Conservation (phyloP, 2,888 invertebrate species). For the Theretra japonica region DNA sequence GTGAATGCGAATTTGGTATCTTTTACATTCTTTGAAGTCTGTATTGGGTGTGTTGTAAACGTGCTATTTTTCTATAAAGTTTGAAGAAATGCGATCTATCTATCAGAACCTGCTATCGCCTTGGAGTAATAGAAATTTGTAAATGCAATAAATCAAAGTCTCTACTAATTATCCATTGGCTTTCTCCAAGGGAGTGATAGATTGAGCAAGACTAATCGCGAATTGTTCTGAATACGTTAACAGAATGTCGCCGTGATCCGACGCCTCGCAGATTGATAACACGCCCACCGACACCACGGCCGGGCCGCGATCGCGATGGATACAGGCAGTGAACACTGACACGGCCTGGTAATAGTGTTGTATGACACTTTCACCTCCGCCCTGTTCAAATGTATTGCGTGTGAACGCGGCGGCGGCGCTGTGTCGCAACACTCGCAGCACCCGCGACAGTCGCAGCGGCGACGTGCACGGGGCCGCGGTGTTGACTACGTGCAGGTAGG, state of each 20-base stretch:
- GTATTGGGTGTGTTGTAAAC: background rate
- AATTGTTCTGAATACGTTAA: slow-evolving; percentile 1
- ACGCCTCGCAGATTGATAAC: slow-evolving; percentile 36
- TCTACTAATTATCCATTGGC: slow-evolving; percentile 11
- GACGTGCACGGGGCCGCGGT: slow-evolving; percentile 13
- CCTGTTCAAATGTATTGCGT: slow-evolving; percentile 62
- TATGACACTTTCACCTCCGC: slow-evolving; percentile 77
- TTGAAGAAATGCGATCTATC: background rate
- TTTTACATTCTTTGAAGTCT: background rate
- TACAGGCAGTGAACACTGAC: slow-evolving; percentile 55
- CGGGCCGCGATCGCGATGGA: slow-evolving; percentile 43
- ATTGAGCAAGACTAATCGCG: slow-evolving; percentile 10
- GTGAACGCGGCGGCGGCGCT: slow-evolving; percentile 51
- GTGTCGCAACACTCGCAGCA: slow-evolving; percentile 23
- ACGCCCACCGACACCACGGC: slow-evolving; percentile 56
- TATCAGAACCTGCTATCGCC: background rate
- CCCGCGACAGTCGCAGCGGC: background rate
- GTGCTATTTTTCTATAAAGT: background rate
- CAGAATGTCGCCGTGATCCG: slow-evolving; percentile 1
- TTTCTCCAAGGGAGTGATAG: slow-evolving; percentile 26
- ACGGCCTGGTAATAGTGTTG: slow-evolving; percentile 53
- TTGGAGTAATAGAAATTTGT: slow-evolving; percentile 12
- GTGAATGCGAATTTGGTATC: background rate
- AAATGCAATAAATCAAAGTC: slow-evolving; percentile 28
- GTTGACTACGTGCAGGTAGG: background rate